Base-by-base conservation (phyloP, 2,797 vertebrate species). In the Thalassophryne amazonica region DNA sequence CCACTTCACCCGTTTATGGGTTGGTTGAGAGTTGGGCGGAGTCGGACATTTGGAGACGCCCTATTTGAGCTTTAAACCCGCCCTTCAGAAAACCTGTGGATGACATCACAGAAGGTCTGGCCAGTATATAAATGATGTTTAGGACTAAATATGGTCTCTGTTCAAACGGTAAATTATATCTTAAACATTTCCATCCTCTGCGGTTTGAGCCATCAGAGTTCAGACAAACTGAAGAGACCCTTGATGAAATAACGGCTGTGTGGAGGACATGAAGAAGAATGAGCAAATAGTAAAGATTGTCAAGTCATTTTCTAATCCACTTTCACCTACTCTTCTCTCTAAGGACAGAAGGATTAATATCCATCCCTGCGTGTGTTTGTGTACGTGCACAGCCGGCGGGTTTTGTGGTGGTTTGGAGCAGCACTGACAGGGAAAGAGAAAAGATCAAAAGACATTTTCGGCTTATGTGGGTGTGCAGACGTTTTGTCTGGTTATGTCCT, bases 401-500 rank as follows among this genome's bases (percentile, higher is more conserved):
- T 3, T 13, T 2, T 30, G 15, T 6, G 14, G 5, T 11, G 32
- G 7, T 20, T 28, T n/a, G 17, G 18, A 38, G 42, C 38, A 24
- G 16, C 31, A 17, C 11, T 35, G 27, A 18, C 22, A 46, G 23
- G 35, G 31, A 39, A 45, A 43, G 32, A 11, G 12, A 39, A 41
- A 20, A 5, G 32, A 21, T 10, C 7, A 21, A 13, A 41, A 16
- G 31, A 31, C 20, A 52, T 40, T 28, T 37, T 47, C 8, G 35
- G 48, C 25, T 32, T 2, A 7, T 38, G 57, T 33, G 50, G 43
- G 46, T 30, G 38, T 29, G 22, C 13, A 45, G 28, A 36, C 29
- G 35, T 46, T n/a, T 53, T 35, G 20, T 35, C 57, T 31, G 43
- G 39, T 43, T 53, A 16, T 33, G 52, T 75, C 70, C 66, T 51